These are phyloP conservation scores for Carduelis carduelis DNA, from an alignment of 2,797 vertebrate species.

Conservation along the genomic window DNA sequence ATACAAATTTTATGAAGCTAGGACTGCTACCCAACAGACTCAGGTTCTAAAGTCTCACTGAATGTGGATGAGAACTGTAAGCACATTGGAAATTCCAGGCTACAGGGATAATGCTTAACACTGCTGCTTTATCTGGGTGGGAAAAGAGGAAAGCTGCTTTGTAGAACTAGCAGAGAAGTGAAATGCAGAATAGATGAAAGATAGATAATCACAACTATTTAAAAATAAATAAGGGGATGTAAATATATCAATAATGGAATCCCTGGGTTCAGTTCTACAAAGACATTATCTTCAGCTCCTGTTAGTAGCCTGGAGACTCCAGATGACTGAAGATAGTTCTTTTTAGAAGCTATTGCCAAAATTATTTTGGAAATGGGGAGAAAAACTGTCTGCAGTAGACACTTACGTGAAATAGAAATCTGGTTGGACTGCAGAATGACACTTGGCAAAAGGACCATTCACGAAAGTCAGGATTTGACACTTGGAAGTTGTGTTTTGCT, in stretches of 20 bases:
- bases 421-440: constrained; percentile 23
- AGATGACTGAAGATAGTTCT: neutral
- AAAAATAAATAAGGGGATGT: neutral
- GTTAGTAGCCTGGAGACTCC: neutral
- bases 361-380: neutral
- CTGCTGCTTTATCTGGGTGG: neutral
- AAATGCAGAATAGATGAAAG: neutral
- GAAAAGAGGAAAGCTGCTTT: neutral
- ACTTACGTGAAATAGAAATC: constrained; percentile 59
- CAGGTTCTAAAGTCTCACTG: neutral
- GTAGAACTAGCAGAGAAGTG: neutral
- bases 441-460: constrained; percentile 36
- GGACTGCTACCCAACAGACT: neutral
- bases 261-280: neutral
- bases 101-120: neutral
- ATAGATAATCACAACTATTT: neutral
- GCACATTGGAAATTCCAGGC: neutral
- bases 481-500: neutral
- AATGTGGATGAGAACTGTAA: neutral
- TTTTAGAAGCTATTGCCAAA: neutral
- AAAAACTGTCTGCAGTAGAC: neutral
- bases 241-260: neutral
- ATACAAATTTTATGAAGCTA: neutral
- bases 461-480: constrained; percentile 36
- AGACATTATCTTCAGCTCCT: neutral